Evolutionary conservation across 2,113 vertebrate species (phyloP).

Genomic region (Podarcis muralis): DNA sequence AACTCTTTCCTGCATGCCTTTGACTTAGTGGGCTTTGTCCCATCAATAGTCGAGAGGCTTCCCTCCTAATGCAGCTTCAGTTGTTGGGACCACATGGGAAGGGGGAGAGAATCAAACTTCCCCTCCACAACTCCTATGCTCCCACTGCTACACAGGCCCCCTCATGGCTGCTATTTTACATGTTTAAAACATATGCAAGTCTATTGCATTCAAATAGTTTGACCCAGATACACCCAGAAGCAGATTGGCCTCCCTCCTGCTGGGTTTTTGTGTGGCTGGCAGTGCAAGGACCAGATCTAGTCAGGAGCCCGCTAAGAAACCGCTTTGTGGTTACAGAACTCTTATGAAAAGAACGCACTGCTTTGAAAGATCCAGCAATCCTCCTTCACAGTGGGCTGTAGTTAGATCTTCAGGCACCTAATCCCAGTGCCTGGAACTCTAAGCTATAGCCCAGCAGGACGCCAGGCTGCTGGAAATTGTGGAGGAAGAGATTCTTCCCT

Average conservation of each 20-base stretch:
- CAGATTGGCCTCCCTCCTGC: background rate
- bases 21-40: background rate
- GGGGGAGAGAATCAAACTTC: no score
- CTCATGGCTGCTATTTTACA: background rate
- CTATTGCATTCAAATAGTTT: background rate
- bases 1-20: background rate
- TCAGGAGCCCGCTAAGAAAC: background rate
- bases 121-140: background rate
- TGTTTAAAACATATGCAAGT: background rate
- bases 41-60: background rate
- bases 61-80: background rate
- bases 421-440: background rate
- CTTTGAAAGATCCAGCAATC: background rate
- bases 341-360: background rate
- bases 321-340: background rate
- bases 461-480: background rate
- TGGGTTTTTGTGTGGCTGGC: background rate
- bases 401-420: background rate
- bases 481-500: background rate
- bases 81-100: background rate
- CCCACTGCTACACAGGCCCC: background rate
- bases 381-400: background rate
- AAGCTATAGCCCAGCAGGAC: background rate
- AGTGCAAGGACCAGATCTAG: background rate
- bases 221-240: background rate